Base-by-base conservation (phyloP, 2,888 invertebrate genomes). In the Dicycla oo region DNA sequence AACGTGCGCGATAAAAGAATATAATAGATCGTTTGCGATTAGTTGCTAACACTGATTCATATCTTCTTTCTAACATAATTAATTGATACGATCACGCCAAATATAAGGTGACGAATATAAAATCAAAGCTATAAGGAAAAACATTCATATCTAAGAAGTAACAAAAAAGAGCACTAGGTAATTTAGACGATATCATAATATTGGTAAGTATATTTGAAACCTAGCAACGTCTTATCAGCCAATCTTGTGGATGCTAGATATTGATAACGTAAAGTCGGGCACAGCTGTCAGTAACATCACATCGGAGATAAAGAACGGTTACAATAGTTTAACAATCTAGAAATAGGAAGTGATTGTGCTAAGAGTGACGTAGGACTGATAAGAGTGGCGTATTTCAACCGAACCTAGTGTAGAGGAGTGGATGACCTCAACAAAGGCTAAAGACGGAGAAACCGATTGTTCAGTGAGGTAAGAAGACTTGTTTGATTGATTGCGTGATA, bases 241-340 rank as follows among this genome's bases (percentile, higher is more conserved):
- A 18, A 60, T n/a, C 1, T 18, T 11, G 3, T 23, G 6, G 49
- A 75, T 5, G 51, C 18, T 34, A 58, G 68, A 73, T 49, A 49
- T 49, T 49, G 49, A 49, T 73, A 75, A 58, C 26, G 45, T 30
- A 8, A 75, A 58, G 18, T 74, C 66, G 57, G 30, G 51, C 57
- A 67, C 45, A 73, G 51, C 75, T 75, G 57, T 68, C 75, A 58
- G 34, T 8, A 45, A 71, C 3, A 47, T 53, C 43, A 65, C 5
- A 26, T 18, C 10, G 30, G 15, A 53, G 75, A 73, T 75, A 75
- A 68, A 26, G n/a, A 30, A 47, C 51, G 23, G 68, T 53, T 75
- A 68, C 53, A 67, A 60, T 73, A 30, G 56, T 18, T 51, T 57
- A 18, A n/a, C 26, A 45, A 58, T 73, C 51, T 53, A 23, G 30